Base-by-base conservation (phyloP, 2,888 invertebrate species). In the Seira ritae region DNA sequence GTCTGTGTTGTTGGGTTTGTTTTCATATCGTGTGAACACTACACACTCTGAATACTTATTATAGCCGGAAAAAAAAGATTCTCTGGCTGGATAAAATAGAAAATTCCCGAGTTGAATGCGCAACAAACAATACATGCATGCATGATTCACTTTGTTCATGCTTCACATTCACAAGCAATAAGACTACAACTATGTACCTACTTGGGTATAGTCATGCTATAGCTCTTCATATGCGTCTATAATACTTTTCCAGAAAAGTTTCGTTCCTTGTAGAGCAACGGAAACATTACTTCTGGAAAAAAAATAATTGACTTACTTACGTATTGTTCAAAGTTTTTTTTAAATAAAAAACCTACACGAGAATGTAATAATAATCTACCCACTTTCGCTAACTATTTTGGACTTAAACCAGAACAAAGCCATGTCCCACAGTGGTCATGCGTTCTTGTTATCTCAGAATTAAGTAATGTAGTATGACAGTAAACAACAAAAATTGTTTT, bases 301-400 rank as follows among this genome's bases (percentile, higher is more conserved):
- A 20, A 20, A 62, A 62, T 22, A 62, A 62, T 22, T 20, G 62
- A 20, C 50, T n/a, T 20, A 65, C 67, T 46, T 75, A n/a, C 46
- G 37, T 68, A 55, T 76, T 68, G 46, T 67, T 65, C 50, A 8
- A 71, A 37, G n/a, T 68, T 23, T n/a, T 42, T 72, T 74, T 22
- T 22, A 20, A 24, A 46, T 12, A 55, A 24, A n/a, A 50, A 50
- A 37, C 31, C 19, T 55, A 42, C 17, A 70, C 6, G 62, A 60
- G 60, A 10, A 66, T 8, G 23, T 23, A 66, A 66, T n/a, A n/a
- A 20, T 50, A 20, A 66, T 74, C 17, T 66, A 17, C 46, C 22
- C 42, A 74, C 46, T 65, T 42, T 8, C n/a, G 55, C 71, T 46
- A 46, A 31, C 31, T 31, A 8, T 31, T 10, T 62, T 62, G 62